phyloP scores from a whole-genome alignment of 2,888 invertebrate species.

The Cheilosia grossa region DNA sequence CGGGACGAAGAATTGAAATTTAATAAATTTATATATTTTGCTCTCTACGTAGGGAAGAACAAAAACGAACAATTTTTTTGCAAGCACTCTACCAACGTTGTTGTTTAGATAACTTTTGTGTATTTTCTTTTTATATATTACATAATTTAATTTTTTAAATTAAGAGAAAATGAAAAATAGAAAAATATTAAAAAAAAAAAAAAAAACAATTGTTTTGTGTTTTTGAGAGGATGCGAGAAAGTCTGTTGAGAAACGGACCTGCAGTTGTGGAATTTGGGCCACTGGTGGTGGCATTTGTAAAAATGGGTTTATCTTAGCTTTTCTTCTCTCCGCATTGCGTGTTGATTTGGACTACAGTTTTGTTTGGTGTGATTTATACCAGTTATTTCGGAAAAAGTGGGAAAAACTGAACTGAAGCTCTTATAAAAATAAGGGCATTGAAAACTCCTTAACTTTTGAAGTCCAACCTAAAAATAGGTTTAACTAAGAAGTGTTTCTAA shows the following conservation, averaged over 20 bases:
- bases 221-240: neutral
- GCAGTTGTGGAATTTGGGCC: neutral
- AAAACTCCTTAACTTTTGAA: too few species aligned
- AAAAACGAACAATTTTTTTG: constrained; percentile 30
- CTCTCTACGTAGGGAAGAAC: constrained; percentile 22
- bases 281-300: too few species aligned
- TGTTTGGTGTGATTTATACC: too few species aligned
- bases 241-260: neutral
- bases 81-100: constrained; percentile 48
- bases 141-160: constrained; percentile 73
- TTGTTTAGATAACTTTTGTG: constrained; percentile 67
- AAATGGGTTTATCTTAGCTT: too few species aligned
- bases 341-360: too few species aligned
- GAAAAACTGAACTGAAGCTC: too few species aligned
- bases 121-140: constrained; percentile 55
- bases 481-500: too few species aligned
- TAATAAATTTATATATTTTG: constrained; percentile 8
- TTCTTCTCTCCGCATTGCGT: too few species aligned
- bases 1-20: constrained; percentile 18
- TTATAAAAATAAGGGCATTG: too few species aligned
- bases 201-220: constrained; percentile 8
- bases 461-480: too few species aligned
- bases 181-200: constrained; percentile 65
- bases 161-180: constrained; percentile 74
- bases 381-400: too few species aligned